phyloP scores from a whole-genome alignment of 2,888 invertebrate species.

The Polymixis lichenea region DNA sequence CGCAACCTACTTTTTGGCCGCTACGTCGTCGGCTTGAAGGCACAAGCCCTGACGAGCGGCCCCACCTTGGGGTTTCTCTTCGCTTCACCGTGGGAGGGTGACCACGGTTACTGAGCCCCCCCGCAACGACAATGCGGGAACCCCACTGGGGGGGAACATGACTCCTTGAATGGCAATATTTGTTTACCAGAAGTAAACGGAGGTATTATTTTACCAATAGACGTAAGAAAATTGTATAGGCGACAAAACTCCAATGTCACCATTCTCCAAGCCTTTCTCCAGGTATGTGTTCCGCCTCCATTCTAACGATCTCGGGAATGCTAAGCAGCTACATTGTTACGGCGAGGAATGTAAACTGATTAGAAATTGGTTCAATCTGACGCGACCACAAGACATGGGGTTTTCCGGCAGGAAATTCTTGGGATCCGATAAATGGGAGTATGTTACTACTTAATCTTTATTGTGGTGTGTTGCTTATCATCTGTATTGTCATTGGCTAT shows the following conservation, averaged over 20 bases:
- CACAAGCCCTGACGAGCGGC: no score
- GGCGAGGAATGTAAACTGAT: constrained; percentile 55
- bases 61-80: no score
- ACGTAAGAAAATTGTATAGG: background rate
- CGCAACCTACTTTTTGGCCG: no score
- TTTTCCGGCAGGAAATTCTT: constrained; percentile 55
- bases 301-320: constrained; percentile 48
- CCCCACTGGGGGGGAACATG: no score
- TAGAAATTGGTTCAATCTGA: constrained; percentile 59
- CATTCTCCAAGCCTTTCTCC: constrained; percentile 36
- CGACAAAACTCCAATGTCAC: constrained; percentile 25
- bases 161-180: no score
- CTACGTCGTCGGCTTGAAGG: no score
- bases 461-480: constrained; percentile 26
- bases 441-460: constrained; percentile 37
- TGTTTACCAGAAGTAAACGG: no score
- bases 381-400: constrained; percentile 49
- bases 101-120: no score
- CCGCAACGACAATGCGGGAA: no score
- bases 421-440: constrained; percentile 17
- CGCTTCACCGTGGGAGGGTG: no score
- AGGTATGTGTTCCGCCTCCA: constrained; percentile 32
- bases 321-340: constrained; percentile 56
- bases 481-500: background rate
- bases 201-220: no score